Percentiles rank a stretch among this genome's conserved stretches.
Evolutionary conservation across 2,113 vertebrate species (phyloP).

Genomic region (Hiodon tergisus): DNA sequence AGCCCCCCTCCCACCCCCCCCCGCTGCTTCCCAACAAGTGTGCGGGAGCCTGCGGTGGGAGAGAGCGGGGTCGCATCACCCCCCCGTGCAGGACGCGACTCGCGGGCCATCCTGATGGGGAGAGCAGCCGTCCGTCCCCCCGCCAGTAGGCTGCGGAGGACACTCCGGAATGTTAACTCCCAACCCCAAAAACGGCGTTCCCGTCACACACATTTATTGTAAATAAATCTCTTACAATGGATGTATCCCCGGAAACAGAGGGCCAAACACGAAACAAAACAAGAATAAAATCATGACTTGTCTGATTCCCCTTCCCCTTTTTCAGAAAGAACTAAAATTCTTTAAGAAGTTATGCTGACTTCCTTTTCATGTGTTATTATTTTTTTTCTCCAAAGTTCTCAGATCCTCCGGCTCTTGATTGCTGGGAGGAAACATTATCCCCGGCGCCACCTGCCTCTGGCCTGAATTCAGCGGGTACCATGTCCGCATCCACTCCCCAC

Average conservation of each 20-base stretch:
- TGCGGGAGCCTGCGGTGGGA: background rate
- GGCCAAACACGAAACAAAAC: no score
- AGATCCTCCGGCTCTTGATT: constrained; percentile 10
- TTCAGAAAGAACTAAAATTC: background rate
- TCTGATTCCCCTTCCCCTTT: no score
- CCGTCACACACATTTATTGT: background rate
- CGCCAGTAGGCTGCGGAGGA: constrained; percentile 34
- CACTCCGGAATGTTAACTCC: constrained; percentile 40
- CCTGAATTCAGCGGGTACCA: constrained; percentile 5
- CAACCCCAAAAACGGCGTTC: background rate
- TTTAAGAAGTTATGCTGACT: background rate
- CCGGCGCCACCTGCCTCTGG: background rate
- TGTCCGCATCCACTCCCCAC: constrained; percentile 52
- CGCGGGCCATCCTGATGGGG: constrained; percentile 41
- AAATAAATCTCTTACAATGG: no score
- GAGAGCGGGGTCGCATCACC: constrained; percentile 32
- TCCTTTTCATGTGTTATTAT: background rate
- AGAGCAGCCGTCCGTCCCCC: constrained; percentile 35
- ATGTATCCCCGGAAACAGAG: no score
- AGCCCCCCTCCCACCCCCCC: background rate
- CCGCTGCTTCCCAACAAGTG: constrained; percentile 33
- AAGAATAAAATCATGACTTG: no score
- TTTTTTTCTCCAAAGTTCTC: constrained; percentile 10
- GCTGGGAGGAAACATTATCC: constrained; percentile 10
- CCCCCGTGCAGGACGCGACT: constrained; percentile 34